A percentile compares a stretch with the other conserved stretches of the same genome.
phyloP scores from a whole-genome alignment of 2,888 invertebrate genomes.

The Heliothis peltigera region DNA sequence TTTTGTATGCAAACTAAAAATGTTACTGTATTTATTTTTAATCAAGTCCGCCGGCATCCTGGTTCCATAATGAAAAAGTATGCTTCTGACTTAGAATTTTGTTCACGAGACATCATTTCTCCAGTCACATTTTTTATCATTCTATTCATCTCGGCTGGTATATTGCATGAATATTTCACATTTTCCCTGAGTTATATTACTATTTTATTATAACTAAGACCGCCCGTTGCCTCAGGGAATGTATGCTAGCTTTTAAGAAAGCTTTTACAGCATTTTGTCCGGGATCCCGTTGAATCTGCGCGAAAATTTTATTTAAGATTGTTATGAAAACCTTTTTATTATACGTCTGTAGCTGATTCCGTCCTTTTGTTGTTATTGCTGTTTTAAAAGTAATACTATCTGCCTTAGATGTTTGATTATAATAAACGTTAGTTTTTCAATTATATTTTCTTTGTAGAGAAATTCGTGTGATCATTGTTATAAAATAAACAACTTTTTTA shows the following conservation, averaged over 20 bases:
- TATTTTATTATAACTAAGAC: conserved; percentile 17
- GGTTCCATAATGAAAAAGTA: conserved; percentile 30
- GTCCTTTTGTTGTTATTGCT: not conserved
- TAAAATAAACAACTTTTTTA: conserved; percentile 8
- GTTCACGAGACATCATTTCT: conserved; percentile 5
- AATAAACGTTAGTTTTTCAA: not conserved
- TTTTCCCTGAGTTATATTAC: conserved; percentile 35
- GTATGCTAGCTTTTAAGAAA: conserved; percentile 25
- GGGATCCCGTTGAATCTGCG: conserved; percentile 2
- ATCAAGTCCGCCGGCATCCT: conserved; percentile 13
- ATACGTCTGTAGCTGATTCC: not conserved
- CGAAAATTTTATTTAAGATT: not conserved
- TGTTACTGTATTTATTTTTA: conserved; percentile 4
- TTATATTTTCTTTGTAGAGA: not conserved
- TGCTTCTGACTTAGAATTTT: conserved; percentile 28
- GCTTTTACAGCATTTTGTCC: conserved; percentile 21
- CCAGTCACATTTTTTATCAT: conserved; percentile 20
- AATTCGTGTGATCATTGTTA: conserved; percentile 26
- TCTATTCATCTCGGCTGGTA: conserved; percentile 13
- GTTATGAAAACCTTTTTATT: not conserved
- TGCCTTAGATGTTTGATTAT: too few relatives aligned
- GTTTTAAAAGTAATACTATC: not conserved
- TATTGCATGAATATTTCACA: conserved; percentile 33
- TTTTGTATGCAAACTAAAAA: not conserved
- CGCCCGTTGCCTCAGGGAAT: conserved; percentile 9